phyloP scores from a whole-genome alignment of 2,113 vertebrate genomes.

The Enhydra lutris region DNA sequence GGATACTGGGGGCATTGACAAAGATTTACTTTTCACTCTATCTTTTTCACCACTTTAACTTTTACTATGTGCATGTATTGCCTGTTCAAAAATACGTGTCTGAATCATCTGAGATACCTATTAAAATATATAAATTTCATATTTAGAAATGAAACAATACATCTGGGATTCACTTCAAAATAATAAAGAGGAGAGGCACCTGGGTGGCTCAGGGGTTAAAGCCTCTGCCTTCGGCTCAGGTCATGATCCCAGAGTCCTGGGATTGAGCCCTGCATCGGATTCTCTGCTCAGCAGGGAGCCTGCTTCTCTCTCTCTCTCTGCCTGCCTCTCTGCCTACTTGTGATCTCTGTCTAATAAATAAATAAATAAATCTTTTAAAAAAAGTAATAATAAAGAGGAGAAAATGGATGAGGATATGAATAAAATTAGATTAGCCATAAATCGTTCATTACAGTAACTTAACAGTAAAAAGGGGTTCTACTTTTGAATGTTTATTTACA shows the following conservation, averaged over 20 bases:
- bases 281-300: too few relatives aligned
- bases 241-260: too few relatives aligned
- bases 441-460: neutral
- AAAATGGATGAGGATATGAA: neutral
- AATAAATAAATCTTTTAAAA: too few relatives aligned
- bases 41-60: neutral
- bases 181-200: neutral
- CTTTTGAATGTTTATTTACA: neutral
- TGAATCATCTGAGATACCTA: neutral
- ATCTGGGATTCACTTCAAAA: neutral
- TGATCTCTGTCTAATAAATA: too few relatives aligned
- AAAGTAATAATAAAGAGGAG: neutral
- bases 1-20: neutral
- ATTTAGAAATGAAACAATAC: neutral
- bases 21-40: neutral
- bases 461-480: neutral
- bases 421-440: neutral
- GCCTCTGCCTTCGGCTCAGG: too few relatives aligned
- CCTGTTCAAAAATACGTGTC: neutral
- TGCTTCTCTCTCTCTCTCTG: too few relatives aligned
- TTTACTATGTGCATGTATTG: neutral
- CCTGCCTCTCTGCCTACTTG: too few relatives aligned
- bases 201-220: too few relatives aligned
- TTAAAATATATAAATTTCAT: neutral
- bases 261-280: too few relatives aligned